A percentile compares a stretch with the other conserved stretches of the same genome.
phyloP scores from a whole-genome alignment of 2,797 vertebrate genomes.

The Muraenolepis orangiensis region DNA sequence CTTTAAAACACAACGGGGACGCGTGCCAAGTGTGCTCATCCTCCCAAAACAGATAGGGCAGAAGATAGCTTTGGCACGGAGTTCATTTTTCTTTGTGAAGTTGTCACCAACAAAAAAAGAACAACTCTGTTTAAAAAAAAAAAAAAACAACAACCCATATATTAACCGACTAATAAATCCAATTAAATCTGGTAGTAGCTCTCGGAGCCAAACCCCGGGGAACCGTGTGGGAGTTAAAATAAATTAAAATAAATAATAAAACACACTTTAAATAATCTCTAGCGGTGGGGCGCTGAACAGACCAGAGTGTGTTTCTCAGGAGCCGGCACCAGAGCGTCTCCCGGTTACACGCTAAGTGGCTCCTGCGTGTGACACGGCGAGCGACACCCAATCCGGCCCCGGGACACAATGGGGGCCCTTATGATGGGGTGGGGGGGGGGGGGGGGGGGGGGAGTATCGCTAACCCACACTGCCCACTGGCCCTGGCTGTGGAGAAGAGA shows the following conservation, averaged over 20 bases:
- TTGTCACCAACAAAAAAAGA: conserved; percentile 34
- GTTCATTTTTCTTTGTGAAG: not conserved
- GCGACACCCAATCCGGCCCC: conserved; percentile 72
- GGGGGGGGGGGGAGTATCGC: conserved; percentile 50
- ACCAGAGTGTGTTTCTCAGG: conserved; percentile 58
- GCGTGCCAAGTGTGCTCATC: conserved; percentile 30
- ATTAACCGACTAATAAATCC: conserved; percentile 12
- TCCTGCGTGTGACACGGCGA: conserved; percentile 71
- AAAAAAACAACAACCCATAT: conserved; percentile 41
- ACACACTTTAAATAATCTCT: not conserved
- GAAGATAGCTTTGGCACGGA: conserved; percentile 5
- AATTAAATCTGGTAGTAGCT: conserved; percentile 41
- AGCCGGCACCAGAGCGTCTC: conserved; percentile 75
- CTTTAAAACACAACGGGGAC: conserved; percentile 21
- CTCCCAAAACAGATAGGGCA: conserved; percentile 36
- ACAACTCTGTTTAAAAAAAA: conserved; percentile 28
- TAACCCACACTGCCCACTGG: conserved; percentile 61
- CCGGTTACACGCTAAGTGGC: conserved; percentile 72
- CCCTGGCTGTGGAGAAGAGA: conserved; percentile 54
- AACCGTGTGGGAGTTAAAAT: conserved; percentile 26
- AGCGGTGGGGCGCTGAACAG: not conserved
- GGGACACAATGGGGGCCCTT: conserved; percentile 74
- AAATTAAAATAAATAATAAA: conserved; percentile 31
- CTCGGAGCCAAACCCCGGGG: conserved; percentile 22
- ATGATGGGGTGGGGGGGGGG: conserved; percentile 62